These are phyloP conservation scores for Oscheius sp. DNA, from an alignment of 2,888 invertebrate species.

Conservation along the genomic window DNA sequence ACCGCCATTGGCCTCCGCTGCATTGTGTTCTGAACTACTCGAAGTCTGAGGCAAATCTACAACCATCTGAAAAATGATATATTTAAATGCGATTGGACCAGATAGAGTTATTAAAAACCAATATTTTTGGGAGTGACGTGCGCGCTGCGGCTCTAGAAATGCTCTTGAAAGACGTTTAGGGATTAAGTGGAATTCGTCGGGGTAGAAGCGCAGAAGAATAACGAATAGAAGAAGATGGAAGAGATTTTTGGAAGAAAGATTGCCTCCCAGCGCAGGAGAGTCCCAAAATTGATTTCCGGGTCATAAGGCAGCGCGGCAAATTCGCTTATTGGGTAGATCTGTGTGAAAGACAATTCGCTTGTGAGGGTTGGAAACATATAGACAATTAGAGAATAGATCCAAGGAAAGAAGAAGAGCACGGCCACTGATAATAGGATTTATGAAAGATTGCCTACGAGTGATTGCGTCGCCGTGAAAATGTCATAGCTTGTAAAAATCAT, in stretches of 20 bases:
- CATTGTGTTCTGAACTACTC: not conserved
- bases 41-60: not conserved
- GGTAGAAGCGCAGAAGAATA: not conserved
- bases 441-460: no score
- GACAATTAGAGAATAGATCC: no score
- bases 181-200: conserved; percentile 30
- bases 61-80: conserved; percentile 1
- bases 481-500: no score
- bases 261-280: no score
- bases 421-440: no score
- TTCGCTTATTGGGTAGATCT: no score
- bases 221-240: not conserved
- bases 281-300: no score
- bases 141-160: conserved; percentile 11
- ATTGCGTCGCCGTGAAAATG: no score
- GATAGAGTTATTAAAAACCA: not conserved
- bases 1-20: not conserved
- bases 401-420: no score
- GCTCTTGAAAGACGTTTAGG: conserved; percentile 26
- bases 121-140: conserved; percentile 20
- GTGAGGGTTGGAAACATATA: no score
- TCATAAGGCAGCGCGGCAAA: no score
- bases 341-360: no score
- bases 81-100: not conserved
- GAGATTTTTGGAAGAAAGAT: not conserved